Evolutionary conservation across 30 jellyfish, hydroid and myxozoan genomes (phyloP).

Genomic region (Catostylus mosaicus): DNA sequence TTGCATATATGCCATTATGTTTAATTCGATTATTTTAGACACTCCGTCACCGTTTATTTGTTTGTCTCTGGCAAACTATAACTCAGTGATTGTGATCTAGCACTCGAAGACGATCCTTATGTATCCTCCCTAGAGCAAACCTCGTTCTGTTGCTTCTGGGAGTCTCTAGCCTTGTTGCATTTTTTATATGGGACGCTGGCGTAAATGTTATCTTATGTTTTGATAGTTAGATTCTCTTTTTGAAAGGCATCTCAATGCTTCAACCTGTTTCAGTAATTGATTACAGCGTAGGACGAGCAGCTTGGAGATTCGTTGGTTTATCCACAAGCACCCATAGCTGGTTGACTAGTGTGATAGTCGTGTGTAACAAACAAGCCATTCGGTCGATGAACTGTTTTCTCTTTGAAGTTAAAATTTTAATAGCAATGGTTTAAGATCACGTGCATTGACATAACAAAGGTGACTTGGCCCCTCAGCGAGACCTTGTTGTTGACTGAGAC

Average conservation of each 20-base stretch:
- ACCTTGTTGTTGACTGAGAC: too few relatives aligned
- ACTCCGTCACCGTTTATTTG: not conserved
- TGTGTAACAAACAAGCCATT: conserved; percentile 20
- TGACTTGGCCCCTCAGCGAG: too few relatives aligned
- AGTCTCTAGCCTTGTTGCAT: not conserved
- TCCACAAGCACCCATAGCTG: conserved; percentile 56
- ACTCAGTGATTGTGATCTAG: not conserved
- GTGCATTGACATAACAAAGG: too few relatives aligned
- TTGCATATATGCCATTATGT: conserved; percentile 20
- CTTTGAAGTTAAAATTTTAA: too few relatives aligned
- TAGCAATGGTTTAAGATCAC: too few relatives aligned
- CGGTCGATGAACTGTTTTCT: too few relatives aligned
- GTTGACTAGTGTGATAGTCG: not conserved
- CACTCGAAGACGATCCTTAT: not conserved
- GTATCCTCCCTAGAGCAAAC: not conserved
- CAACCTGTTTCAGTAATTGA: conserved; percentile 40
- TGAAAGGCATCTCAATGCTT: conserved; percentile 7
- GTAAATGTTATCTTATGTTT: not conserved
- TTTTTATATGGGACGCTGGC: not conserved
- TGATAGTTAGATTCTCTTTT: conserved; percentile 12
- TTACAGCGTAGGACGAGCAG: conserved; percentile 33
- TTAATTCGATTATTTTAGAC: not conserved
- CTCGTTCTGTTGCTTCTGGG: not conserved
- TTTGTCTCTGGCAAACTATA: not conserved
- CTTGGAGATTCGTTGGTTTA: conserved; percentile 40